Evolutionary conservation across 2,888 invertebrate species (phyloP).

Genomic region (Hesperia comma): DNA sequence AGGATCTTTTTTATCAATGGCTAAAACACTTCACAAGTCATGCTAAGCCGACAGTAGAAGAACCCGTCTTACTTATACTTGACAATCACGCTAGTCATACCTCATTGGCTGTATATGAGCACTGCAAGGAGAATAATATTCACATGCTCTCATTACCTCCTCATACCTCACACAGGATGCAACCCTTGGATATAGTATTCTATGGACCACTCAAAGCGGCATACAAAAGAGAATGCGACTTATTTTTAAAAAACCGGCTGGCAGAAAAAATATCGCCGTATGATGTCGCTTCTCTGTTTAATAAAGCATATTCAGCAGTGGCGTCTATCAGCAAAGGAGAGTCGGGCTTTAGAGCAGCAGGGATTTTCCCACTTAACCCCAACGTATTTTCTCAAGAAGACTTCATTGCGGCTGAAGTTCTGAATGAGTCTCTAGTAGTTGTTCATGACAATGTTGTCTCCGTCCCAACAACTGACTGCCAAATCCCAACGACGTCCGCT

Average conservation of each 20-base stretch:
- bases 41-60: constrained; percentile 41
- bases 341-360: constrained; percentile 52
- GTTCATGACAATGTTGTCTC: too few species aligned
- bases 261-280: constrained; percentile 49
- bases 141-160: constrained; percentile 46
- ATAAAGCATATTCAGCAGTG: constrained; percentile 39
- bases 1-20: constrained; percentile 49
- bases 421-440: too few species aligned
- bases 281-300: constrained; percentile 47
- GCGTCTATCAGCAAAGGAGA: constrained; percentile 52
- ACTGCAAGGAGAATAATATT: constrained; percentile 43
- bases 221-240: constrained; percentile 50
- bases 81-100: constrained; percentile 45
- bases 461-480: too few species aligned
- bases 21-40: constrained; percentile 44
- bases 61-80: constrained; percentile 43
- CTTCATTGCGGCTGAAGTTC: too few species aligned
- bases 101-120: constrained; percentile 46
- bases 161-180: constrained; percentile 45
- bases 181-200: constrained; percentile 45
- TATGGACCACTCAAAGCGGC: constrained; percentile 44
- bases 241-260: constrained; percentile 48
- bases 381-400: constrained; percentile 47
- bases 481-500: too few species aligned
- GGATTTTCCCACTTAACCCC: constrained; percentile 52